Evolutionary conservation across 2,113 vertebrate genomes (phyloP).

Genomic region (Syngnathoides biaculeatus): DNA sequence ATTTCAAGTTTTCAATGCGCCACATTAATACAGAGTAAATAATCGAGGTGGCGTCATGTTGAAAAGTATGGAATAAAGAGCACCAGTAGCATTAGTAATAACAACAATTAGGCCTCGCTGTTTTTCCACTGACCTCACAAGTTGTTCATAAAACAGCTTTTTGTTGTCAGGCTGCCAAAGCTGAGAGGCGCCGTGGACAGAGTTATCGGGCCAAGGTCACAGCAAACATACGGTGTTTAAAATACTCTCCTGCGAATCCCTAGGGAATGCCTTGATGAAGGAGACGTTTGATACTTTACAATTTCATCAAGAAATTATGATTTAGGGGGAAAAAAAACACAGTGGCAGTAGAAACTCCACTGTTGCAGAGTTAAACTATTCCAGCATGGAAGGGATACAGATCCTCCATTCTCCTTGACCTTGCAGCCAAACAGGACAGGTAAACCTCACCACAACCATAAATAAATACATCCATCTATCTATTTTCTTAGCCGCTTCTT

Average conservation of each 20-base stretch:
- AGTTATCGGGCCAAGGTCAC: constrained; percentile 21
- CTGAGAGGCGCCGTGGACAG: constrained; percentile 30
- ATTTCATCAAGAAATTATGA: no score
- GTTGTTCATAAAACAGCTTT: constrained; percentile 47
- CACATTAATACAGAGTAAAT: constrained; percentile 28
- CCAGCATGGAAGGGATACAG: no score
- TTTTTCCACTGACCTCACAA: constrained; percentile 68
- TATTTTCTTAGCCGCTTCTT: no score
- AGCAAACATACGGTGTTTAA: constrained; percentile 28
- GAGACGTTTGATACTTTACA: background rate
- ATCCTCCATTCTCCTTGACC: no score
- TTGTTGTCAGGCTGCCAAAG: constrained; percentile 56
- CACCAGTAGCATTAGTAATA: constrained; percentile 28
- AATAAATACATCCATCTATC: no score
- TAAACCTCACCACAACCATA: no score
- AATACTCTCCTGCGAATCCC: constrained; percentile 17
- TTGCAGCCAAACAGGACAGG: no score
- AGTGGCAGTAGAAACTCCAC: no score
- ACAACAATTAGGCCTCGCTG: constrained; percentile 51
- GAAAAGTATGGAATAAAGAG: constrained; percentile 32
- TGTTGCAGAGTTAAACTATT: no score
- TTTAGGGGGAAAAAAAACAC: no score
- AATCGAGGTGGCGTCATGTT: constrained; percentile 16
- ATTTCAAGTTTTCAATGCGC: constrained; percentile 9
- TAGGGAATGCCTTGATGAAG: constrained; percentile 10